Evolutionary conservation across 2,797 vertebrate genomes (phyloP).

Genomic region (Neostethus bicornis): DNA sequence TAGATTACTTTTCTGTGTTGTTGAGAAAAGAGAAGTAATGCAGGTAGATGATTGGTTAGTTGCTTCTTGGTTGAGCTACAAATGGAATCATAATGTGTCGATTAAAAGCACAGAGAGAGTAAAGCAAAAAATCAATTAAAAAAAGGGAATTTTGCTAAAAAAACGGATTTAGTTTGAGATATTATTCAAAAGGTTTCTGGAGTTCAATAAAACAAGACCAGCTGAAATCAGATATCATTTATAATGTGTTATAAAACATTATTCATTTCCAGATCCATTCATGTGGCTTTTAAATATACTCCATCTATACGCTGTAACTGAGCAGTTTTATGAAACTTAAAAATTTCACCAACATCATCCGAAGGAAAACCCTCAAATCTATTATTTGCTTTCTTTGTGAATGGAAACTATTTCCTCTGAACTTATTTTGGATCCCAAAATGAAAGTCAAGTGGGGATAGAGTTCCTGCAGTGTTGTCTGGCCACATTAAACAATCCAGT

Average conservation of each 20-base stretch:
- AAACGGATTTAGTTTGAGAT: no score
- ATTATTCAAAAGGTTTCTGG: no score
- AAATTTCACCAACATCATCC: conserved; percentile 26
- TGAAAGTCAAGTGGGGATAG: conserved; percentile 19
- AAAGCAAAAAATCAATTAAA: no score
- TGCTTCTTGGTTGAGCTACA: no score
- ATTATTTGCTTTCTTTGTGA: conserved; percentile 11
- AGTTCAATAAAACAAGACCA: no score
- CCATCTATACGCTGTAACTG: not conserved
- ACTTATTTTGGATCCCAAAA: conserved; percentile 34
- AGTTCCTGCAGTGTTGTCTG: conserved; percentile 16
- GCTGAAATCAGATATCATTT: no score
- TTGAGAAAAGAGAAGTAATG: not conserved
- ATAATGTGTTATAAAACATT: no score
- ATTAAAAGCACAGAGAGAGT: no score
- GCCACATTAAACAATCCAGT: conserved; percentile 44
- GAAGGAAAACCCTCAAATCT: conserved; percentile 22
- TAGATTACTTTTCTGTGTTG: not conserved
- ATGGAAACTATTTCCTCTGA: conserved; percentile 28
- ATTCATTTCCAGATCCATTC: no score
- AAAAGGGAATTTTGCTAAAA: no score
- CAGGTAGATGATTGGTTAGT: not conserved
- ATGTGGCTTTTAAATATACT: not conserved
- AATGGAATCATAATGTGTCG: no score
- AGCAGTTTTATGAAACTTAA: conserved; percentile 14